Evolutionary conservation across 2,797 vertebrate species (phyloP).

Genomic region (Erithacus rubecula): DNA sequence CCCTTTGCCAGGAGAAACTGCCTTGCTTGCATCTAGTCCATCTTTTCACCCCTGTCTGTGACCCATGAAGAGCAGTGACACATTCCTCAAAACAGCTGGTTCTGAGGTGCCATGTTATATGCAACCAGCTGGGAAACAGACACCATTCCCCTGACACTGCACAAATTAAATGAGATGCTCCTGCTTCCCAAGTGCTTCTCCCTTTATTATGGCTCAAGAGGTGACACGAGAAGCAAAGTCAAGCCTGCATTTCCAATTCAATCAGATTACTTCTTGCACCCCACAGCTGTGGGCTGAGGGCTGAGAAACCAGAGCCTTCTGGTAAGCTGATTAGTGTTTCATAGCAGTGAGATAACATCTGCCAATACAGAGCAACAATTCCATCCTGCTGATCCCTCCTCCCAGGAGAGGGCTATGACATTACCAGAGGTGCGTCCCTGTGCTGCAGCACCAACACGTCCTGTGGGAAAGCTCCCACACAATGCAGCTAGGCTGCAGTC

Average conservation of each 20-base stretch:
- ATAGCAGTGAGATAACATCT: constrained; percentile 53
- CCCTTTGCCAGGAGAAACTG: background rate
- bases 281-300: background rate
- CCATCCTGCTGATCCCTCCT: constrained; percentile 1
- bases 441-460: background rate
- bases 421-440: background rate
- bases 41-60: background rate
- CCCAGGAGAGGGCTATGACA: constrained; percentile 32
- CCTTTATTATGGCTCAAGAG: background rate
- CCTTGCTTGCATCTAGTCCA: background rate
- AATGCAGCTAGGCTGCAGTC: background rate
- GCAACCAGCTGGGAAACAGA: background rate
- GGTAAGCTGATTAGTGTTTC: constrained; percentile 40
- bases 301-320: constrained; percentile 59
- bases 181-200: constrained; percentile 14
- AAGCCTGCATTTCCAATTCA: constrained; percentile 54
- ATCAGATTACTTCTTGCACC: constrained; percentile 10
- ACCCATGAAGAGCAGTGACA: background rate
- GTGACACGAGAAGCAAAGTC: background rate
- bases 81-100: background rate
- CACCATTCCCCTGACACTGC: background rate
- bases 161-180: background rate
- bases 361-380: constrained; percentile 53
- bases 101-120: background rate
- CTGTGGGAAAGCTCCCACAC: constrained; percentile 6